These are phyloP conservation scores for Centrocercus urophasianus DNA, from an alignment of 2,113 vertebrate species.

Conservation along the genomic window DNA sequence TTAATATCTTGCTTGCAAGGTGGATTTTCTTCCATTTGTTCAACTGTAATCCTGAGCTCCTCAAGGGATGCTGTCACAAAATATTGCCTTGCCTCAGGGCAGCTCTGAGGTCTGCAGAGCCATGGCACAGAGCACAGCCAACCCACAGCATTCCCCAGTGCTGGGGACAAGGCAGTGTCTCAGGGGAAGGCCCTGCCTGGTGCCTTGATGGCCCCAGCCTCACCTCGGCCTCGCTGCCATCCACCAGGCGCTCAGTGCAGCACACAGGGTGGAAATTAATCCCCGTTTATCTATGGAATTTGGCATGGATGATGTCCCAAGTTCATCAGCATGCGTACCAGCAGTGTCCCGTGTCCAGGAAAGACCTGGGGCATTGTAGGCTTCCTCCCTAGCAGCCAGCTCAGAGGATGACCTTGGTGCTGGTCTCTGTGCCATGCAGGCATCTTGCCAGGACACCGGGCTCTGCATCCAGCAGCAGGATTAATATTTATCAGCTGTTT, in stretches of 20 bases:
- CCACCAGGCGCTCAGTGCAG: accelerated
- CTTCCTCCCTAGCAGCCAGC: background rate
- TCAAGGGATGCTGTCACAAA: background rate
- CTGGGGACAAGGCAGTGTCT: accelerated
- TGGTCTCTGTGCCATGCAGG: background rate
- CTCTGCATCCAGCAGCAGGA: background rate
- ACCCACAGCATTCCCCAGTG: background rate
- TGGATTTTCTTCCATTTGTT: slow-evolving; percentile 25
- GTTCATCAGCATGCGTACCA: background rate
- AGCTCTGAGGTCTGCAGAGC: background rate
- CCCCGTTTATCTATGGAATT: background rate
- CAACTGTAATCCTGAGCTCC: background rate
- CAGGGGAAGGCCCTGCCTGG: background rate
- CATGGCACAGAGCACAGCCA: background rate
- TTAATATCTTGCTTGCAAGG: slow-evolving; percentile 46
- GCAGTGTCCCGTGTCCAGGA: background rate
- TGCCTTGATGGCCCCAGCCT: accelerated
- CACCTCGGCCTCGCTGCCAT: accelerated
- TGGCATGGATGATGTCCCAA: accelerated
- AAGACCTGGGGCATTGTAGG: accelerated
- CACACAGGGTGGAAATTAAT: background rate
- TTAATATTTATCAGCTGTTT: background rate
- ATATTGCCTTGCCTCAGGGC: accelerated
- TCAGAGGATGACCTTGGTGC: background rate
- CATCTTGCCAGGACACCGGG: background rate